phyloP scores from a whole-genome alignment of 2,113 vertebrate genomes.

The Pleuronectes platessa region DNA sequence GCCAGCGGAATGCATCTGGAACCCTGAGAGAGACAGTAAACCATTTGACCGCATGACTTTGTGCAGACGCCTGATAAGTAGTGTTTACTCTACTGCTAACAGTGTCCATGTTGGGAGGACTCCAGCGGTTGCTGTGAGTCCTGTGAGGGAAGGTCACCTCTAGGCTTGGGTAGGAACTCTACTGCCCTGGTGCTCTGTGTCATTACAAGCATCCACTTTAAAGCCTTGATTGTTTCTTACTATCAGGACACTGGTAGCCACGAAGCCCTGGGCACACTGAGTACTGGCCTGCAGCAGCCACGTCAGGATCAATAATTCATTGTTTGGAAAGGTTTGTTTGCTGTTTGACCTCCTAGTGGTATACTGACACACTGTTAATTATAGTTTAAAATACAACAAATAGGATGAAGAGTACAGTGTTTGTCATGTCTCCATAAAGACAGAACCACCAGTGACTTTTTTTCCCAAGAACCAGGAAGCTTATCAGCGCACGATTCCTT shows the following conservation, averaged over 20 bases:
- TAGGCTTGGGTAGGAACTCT: constrained; percentile 3
- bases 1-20: constrained; percentile 38
- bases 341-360: constrained; percentile 22
- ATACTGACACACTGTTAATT: constrained; percentile 39
- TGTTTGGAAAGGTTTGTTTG: constrained; percentile 52
- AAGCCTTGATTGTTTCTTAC: constrained; percentile 26
- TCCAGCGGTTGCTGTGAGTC: background rate
- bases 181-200: background rate
- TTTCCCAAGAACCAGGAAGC: constrained; percentile 42
- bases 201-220: constrained; percentile 20
- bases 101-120: constrained; percentile 35
- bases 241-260: constrained; percentile 39
- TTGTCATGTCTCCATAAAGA: constrained; percentile 21
- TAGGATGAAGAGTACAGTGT: constrained; percentile 12
- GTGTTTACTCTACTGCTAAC: constrained; percentile 23
- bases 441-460: constrained; percentile 4
- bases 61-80: constrained; percentile 19
- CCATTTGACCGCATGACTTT: constrained; percentile 7
- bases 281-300: constrained; percentile 13
- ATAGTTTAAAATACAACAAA: constrained; percentile 12
- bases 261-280: constrained; percentile 31
- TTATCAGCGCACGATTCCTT: constrained; percentile 16
- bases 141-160: constrained; percentile 40
- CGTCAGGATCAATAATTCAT: constrained; percentile 68
- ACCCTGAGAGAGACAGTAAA: constrained; percentile 6